Evolutionary conservation across 2,797 vertebrate species (phyloP).

Genomic region (Carcharodon carcharias): DNA sequence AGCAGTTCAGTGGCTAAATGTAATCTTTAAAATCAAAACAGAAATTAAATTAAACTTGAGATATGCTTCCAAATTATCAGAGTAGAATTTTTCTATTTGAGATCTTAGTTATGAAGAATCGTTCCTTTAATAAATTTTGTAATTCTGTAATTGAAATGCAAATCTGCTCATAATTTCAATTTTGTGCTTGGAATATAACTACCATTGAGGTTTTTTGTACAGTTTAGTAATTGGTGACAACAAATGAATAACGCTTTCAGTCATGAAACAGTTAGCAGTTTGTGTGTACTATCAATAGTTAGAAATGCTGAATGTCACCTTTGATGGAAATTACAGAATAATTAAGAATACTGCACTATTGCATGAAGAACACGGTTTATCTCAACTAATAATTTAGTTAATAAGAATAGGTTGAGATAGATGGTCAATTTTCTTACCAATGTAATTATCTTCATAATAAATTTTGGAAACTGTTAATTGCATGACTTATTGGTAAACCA

Average conservation of each 20-base stretch:
- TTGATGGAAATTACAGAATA: background rate
- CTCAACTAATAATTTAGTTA: background rate
- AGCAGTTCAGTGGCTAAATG: background rate
- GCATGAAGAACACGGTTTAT: background rate
- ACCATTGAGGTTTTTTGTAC: background rate
- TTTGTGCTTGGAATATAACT: background rate
- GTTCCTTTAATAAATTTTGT: background rate
- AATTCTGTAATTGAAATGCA: background rate
- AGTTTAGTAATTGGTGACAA: background rate
- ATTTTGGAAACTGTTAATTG: conserved; percentile 1
- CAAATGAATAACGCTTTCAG: background rate
- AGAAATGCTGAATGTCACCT: background rate
- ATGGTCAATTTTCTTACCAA: conserved; percentile 1
- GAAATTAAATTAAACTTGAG: background rate
- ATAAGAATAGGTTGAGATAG: background rate
- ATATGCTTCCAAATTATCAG: conserved; percentile 5
- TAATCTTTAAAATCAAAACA: background rate
- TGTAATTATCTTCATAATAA: conserved; percentile 14
- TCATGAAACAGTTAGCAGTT: background rate
- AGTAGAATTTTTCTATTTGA: background rate
- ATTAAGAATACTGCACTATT: background rate
- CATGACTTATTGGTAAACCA: background rate
- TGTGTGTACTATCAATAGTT: background rate
- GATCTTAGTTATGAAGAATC: background rate
- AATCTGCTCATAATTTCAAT: background rate